Base-by-base conservation (phyloP, 2,797 vertebrate species). In the Tolypeutes matacus region DNA sequence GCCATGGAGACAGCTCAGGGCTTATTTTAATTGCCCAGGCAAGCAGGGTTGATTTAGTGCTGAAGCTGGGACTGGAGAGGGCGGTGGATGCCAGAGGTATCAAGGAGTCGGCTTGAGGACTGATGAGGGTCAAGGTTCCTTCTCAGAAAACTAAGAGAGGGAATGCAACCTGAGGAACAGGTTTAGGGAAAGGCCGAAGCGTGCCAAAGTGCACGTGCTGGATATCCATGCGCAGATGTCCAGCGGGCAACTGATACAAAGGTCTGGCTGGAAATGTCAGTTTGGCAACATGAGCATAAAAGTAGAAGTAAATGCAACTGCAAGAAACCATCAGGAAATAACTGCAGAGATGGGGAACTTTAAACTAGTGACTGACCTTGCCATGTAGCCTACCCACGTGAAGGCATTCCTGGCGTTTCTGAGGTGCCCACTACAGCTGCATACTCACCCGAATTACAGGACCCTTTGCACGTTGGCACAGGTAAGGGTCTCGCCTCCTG, bases 21-120 rank as follows among this genome's bases (percentile, higher is more conserved):
- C 64, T 96, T 93, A 65, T 85, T 94, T 83, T 95, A 95, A 95
- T 86, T 60, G 70, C 46, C 9, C 36, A 31, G 10, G 53, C 62
- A 87, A 53, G 2, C 15, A 92, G 31, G 34, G 31, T 39, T 58
- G 65, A 80, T 29, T 18, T n/a, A 18, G 15, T 1, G 8, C 72
- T 73, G 23, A 85, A 82, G 77, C 49, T 69, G 42, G 36, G 7
- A 36, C 21, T 70, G 3, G 4, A 77, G 49, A 85, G 9, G 20
- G 70, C 31, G 18, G 69, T 31, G 39, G 42, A 81, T 51, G 20
- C 12, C 62, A 51, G 34, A 62, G 53, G 76, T 39, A 83, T 0
- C 56, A 77, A 15, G 31, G 51, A 46, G 15, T 14, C 53, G 27
- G 42, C 34, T n/a, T 29, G 18, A 69, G 62, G 49, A 85, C 21